Evolutionary conservation across 2,797 vertebrate genomes (phyloP).

Genomic region (Syngnathus acus): DNA sequence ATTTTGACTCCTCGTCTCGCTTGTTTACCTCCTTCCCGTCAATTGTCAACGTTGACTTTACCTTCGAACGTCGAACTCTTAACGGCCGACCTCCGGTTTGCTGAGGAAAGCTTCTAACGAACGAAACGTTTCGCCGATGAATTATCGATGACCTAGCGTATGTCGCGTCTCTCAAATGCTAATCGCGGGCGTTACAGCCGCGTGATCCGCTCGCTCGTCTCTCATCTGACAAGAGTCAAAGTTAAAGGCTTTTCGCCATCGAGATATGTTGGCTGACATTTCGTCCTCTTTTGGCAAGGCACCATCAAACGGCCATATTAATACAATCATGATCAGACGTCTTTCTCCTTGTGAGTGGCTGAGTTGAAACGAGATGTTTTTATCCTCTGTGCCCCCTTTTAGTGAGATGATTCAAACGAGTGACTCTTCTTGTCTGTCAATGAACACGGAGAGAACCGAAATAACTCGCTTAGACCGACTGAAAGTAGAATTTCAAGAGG

Average conservation of each 20-base stretch:
- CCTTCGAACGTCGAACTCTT: background rate
- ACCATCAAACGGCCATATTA: background rate
- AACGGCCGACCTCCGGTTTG: background rate
- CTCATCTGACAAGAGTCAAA: background rate
- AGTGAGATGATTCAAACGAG: too few species aligned
- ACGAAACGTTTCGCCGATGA: conserved; percentile 9
- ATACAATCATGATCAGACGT: background rate
- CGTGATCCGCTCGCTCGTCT: background rate
- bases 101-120: background rate
- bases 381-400: too few species aligned
- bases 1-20: background rate
- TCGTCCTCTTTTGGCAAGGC: background rate
- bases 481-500: background rate
- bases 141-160: conserved; percentile 29
- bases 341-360: background rate
- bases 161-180: conserved; percentile 14
- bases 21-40: background rate
- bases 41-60: background rate
- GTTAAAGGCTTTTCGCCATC: background rate
- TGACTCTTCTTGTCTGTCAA: too few species aligned
- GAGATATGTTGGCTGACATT: background rate
- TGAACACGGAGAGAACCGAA: background rate
- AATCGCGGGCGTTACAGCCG: conserved; percentile 32
- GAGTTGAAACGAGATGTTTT: background rate
- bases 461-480: background rate